Base-by-base conservation (phyloP, 2,113 vertebrate genomes). In the Pongo abelii region DNA sequence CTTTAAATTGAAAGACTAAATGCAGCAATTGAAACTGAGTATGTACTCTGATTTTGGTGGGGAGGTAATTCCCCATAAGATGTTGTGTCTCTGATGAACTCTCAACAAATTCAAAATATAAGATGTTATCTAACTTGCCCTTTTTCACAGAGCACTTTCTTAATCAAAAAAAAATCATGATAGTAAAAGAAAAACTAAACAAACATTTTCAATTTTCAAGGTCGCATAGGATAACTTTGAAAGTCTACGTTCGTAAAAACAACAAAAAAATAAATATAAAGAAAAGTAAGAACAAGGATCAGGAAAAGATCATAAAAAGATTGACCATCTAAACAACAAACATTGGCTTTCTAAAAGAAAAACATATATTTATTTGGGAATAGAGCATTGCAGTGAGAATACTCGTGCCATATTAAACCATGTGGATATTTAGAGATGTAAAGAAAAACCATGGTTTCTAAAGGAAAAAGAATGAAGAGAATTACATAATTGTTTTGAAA, bases 1-100 rank as follows among this genome's bases (percentile, higher is more conserved):
- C 10, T 96, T 93, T 86, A 61, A 70, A 48, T 38, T 17, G 52
- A 89, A 97, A 96, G 32, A 94, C 84, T 55, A 94, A 96, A 94
- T 55, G 30, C 6, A 43, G 20, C 43, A 61, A n/a, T 55, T 87
- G 69, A 87, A 50, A n/a, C 20, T 87, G 79, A 94, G 67, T 27
- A n/a, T 25, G 14, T 50, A 35, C 50, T 77, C 77, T 84, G 43
- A 87, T 84, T 2, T 59, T 32, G 50, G 70, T 92, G 6, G 2
- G 48, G 25, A 93, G 48, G 27, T 75, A 57, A 84, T 84, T 80
- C 46, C 22, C 46, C 32, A 59, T 70, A 23, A 35, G 22, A n/a
- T 69, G 40, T 80, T 57, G 1, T 43, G 23, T 40, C 22, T 79
- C 17, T 87, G 25, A 84, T 61, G 61, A 95, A 80, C 25, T 86